phyloP scores from a whole-genome alignment of 2,113 vertebrate genomes.

The Myodes glareolus region DNA sequence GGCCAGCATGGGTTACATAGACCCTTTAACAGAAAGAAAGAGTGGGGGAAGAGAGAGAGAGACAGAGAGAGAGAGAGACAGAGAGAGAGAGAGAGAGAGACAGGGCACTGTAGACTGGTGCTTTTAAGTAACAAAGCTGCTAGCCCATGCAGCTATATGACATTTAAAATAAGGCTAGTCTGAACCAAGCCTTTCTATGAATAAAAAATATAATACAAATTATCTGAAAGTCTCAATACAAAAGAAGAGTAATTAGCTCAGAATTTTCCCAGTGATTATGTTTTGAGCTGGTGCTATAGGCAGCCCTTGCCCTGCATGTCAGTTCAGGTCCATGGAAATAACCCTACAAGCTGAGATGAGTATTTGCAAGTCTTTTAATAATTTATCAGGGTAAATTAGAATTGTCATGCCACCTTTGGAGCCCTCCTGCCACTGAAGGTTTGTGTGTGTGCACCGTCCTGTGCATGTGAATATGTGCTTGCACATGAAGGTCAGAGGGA shows the following conservation, averaged over 20 bases:
- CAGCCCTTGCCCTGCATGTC: background rate
- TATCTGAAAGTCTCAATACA: background rate
- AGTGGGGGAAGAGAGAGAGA: background rate
- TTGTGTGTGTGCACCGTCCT: background rate
- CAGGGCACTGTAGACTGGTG: background rate
- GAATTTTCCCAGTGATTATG: background rate
- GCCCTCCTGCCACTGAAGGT: background rate
- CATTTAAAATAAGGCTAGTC: background rate
- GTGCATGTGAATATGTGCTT: no score
- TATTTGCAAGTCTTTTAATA: background rate
- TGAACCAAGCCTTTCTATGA: background rate
- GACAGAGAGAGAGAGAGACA: background rate
- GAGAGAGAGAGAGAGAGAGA: background rate
- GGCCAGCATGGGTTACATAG: background rate
- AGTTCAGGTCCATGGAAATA: background rate
- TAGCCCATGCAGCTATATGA: background rate
- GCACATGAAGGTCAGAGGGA: background rate
- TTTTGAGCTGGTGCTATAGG: background rate
- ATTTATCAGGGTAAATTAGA: background rate
- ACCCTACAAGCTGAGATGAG: background rate
- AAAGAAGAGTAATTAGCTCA: background rate
- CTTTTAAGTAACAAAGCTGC: background rate
- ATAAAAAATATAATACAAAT: background rate
- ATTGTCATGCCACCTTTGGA: background rate
- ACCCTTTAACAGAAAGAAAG: background rate